These are phyloP conservation scores for Diachasma alloeum DNA, from an alignment of 1,140 invertebrate species.

Conservation along the genomic window DNA sequence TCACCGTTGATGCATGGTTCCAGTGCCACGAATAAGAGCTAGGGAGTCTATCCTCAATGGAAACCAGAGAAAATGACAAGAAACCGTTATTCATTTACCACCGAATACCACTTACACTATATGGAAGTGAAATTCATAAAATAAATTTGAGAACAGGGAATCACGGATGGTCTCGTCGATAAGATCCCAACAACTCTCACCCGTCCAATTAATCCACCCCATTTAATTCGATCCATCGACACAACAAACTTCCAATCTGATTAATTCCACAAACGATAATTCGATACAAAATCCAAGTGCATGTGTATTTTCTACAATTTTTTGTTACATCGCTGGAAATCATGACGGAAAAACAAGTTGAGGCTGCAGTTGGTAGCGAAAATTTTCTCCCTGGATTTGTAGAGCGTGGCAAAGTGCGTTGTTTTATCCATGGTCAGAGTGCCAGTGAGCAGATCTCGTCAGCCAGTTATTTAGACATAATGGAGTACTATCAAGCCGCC, in stretches of 20 bases:
- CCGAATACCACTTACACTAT: background rate
- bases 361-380: background rate
- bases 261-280: background rate
- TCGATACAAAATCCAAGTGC: background rate
- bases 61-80: background rate
- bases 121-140: background rate
- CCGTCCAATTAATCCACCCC: background rate
- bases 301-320: background rate
- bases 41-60: too few relatives aligned
- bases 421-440: constrained; percentile 42
- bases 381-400: constrained; percentile 46
- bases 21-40: background rate
- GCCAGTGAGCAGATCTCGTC: constrained; percentile 18
- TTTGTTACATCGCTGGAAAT: background rate
- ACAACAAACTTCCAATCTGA: background rate
- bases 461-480: constrained; percentile 37
- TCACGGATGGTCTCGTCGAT: constrained; percentile 5
- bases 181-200: constrained; percentile 13
- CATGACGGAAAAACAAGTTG: background rate
- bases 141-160: background rate
- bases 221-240: background rate
- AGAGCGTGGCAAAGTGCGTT: constrained; percentile 48
- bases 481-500: constrained; percentile 25
- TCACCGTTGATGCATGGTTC: constrained; percentile 9
- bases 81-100: background rate